Conservation (phyloP, 2,797 vertebrate species). For the Tachyglossus aculeatus region DNA sequence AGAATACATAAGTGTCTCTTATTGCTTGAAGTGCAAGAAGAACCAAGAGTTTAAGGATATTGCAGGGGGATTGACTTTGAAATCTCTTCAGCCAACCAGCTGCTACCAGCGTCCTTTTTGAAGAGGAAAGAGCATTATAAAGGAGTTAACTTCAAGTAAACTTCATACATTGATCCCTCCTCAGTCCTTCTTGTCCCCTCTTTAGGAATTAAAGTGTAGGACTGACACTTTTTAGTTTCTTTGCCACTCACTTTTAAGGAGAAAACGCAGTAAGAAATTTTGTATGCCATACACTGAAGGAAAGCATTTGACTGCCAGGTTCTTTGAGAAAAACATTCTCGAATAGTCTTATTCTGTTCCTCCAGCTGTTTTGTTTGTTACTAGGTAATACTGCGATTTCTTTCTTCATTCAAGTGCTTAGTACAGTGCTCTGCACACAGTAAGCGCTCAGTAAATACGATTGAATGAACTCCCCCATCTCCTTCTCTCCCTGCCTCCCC, state of each 20-base stretch:
- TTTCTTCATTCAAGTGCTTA: no score
- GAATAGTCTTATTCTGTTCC: no score
- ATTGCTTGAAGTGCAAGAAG: constrained; percentile 9
- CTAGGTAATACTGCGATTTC: no score
- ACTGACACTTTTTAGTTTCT: background rate
- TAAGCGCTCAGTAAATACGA: no score
- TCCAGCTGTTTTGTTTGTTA: no score
- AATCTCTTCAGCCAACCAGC: constrained; percentile 27
- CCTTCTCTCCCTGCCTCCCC: no score
- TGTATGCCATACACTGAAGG: constrained; percentile 14
- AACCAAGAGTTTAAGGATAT: constrained; percentile 20
- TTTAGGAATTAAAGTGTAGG: constrained; percentile 48
- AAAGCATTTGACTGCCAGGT: background rate
- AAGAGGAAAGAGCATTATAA: constrained; percentile 32
- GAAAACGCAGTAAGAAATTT: constrained; percentile 30
- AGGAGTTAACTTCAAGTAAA: background rate
- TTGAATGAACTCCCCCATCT: no score
- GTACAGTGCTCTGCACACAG: no score
- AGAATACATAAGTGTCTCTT: background rate
- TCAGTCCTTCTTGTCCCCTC: constrained; percentile 34
- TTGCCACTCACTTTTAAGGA: constrained; percentile 33
- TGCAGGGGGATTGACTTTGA: constrained; percentile 19
- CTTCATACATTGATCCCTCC: constrained; percentile 25
- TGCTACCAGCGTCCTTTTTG: constrained; percentile 37
- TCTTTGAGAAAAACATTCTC: no score